Conservation (phyloP, 2,113 vertebrate species). For the Equus quagga region DNA sequence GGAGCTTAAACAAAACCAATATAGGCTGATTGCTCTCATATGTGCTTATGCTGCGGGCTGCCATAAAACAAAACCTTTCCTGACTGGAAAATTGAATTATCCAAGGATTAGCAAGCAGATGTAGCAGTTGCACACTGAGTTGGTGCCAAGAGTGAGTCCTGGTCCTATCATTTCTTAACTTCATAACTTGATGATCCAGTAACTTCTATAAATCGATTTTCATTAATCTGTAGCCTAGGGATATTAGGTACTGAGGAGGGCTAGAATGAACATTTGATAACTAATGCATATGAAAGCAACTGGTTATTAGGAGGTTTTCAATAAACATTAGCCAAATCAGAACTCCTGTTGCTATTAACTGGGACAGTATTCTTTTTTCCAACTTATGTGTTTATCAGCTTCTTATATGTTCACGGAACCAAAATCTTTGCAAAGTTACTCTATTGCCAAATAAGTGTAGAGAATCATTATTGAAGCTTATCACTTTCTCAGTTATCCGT, state of each 20-base stretch:
- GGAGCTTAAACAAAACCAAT: slow-evolving; percentile 64
- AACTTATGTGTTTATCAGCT: not conserved
- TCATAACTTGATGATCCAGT: not conserved
- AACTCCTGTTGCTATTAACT: not conserved
- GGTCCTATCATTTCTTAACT: not conserved
- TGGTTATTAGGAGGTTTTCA: not conserved
- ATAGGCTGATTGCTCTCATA: slow-evolving; percentile 33
- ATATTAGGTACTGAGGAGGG: not conserved
- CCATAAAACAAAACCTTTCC: slow-evolving; percentile 45
- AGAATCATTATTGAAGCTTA: not conserved
- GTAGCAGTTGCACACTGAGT: not conserved
- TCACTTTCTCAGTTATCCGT: not conserved
- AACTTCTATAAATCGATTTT: not conserved
- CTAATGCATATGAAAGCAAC: not conserved
- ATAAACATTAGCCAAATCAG: not conserved
- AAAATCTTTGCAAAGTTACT: not conserved
- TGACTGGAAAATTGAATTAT: slow-evolving; percentile 42
- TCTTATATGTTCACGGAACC: not conserved
- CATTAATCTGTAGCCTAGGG: not conserved
- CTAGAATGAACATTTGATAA: not conserved
- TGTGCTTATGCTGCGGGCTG: not conserved
- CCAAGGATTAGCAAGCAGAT: slow-evolving; percentile 35
- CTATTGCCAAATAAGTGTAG: not conserved
- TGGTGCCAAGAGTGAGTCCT: not conserved
- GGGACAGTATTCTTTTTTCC: not conserved